Base-by-base conservation (phyloP, 2,888 invertebrate species). In the Troides oblongomaculatus region DNA sequence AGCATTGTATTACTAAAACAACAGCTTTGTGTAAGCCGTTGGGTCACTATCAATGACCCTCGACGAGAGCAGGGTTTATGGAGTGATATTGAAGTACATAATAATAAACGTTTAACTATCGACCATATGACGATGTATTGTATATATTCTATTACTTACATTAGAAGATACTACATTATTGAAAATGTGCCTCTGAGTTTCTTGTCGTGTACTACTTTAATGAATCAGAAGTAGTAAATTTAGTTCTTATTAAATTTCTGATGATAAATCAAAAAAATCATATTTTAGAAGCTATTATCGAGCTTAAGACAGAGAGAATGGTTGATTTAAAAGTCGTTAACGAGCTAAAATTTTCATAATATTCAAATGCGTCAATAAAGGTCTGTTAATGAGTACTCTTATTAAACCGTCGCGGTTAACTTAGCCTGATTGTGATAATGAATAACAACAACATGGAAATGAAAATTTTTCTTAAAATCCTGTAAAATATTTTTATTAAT, bases 301-400 rank as follows among this genome's bases (percentile, higher is more conserved):
- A 50, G 23, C 8, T 14, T 18, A 65, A 50, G 4, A 50, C 50
- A 65, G 66, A 43, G 36, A 66, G 59, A 66, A 66, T 63, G 25
- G 53, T 62, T 67, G 61, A 62, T 67, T 60, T 43, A 43, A 66
- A 71, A 62, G 59, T 61, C 62, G 23, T 67, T 64, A 71, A 70
- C 61, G 70, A 71, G 67, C 30, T 64, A 18, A 64, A 64, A 64
- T 57, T 66, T 66, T 43, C 63, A 59, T 70, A 53, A 60, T 62
- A 65, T 66, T 66, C 53, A 63, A 63, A 59, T 59, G 56, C 39
- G 21, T 58, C 59, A 64, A 63, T 66, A 60, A 70, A 53, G 36
- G 43, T 39, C 53, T 2, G 30, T 63, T 66, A 70, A 70, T 66
- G 59, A 66, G 60, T 36, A 39, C 43, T 64, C 63, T 56, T 25